Evolutionary conservation across 64 coral and sea anemone genomes (phyloP), one percentile per base, ranked within the genome.

Genomic region (Pocillopora verrucosa): DNA sequence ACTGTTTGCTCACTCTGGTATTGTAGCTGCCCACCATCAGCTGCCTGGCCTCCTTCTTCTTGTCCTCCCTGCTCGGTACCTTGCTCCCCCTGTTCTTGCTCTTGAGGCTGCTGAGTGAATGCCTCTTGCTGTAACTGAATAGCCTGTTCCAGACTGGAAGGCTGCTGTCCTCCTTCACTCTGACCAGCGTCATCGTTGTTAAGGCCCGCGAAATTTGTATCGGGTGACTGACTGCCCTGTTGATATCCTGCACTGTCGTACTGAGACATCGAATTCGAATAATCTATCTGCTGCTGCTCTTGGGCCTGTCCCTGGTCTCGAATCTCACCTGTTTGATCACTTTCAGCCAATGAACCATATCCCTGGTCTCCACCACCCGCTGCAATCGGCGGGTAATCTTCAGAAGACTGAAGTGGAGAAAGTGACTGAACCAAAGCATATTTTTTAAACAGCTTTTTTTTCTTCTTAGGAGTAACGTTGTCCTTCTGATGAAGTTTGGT

Each of bases 371-470:
- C 82, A 70, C 82, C 82, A 57, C 64, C 65, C 25, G 62, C 64
- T 3, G 62, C 37, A 20, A 72, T 34, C 10, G 82, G 19, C 36
- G 25, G 82, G 22, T 85, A 36, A 62, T 61, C 15, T 56, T 58
- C 65, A 57, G 65, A 24, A 10, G 82, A 25, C 38, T 85, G 82
- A 56, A 85, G 20, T 72, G 64, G 64, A 72, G 9, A n/a, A 19
- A 72, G 24, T 16, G 82, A 72, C 56, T 85, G 82, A 85, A 85
- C 45, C 20, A 85, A 51, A 72, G 82, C 63, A 25, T 85, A 85
- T 26, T 85, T 85, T 15, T 85, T 85, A 85, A 72, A 68, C 16
- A 85, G 9, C 37, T 38, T 85, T 72, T 85, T 85, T 63, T 70
- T 81, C 35, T 81, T 81, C 58, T 15, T 60, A 13, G 24, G 24